A percentile compares a stretch with the other conserved stretches of the same genome.
Evolutionary conservation across 2,797 vertebrate genomes (phyloP).

Genomic region (Notamacropus eugenii): DNA sequence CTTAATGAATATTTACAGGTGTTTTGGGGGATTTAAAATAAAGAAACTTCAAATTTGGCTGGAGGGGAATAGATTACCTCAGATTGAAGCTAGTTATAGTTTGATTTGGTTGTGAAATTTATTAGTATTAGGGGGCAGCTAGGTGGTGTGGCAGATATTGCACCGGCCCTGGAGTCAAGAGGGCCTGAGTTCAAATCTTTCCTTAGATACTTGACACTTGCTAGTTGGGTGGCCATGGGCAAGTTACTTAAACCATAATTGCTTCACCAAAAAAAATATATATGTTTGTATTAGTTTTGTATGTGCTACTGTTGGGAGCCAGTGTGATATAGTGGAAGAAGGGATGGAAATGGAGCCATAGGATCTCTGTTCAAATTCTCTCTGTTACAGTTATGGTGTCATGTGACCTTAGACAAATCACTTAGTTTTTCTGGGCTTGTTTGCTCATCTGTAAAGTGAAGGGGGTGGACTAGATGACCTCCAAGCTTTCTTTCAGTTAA

Average conservation of each 20-base stretch:
- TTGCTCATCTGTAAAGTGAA: neutral
- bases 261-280: too few species aligned
- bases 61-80: neutral
- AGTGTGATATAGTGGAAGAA: neutral
- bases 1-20: neutral
- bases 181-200: too few species aligned
- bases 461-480: neutral
- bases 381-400: neutral
- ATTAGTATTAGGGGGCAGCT: neutral
- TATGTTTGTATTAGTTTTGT: neutral
- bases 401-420: neutral
- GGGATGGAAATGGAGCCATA: neutral
- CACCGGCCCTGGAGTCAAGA: too few species aligned
- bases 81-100: neutral
- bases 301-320: neutral
- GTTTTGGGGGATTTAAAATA: constrained; percentile 25
- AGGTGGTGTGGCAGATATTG: too few species aligned
- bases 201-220: neutral
- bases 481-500: neutral
- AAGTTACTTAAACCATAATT: too few species aligned
- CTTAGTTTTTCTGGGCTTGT: neutral
- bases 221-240: too few species aligned
- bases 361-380: neutral
- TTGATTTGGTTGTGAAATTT: neutral
- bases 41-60: neutral